phyloP scores from a whole-genome alignment of 1,140 invertebrate species.

The Tribolium madens region DNA sequence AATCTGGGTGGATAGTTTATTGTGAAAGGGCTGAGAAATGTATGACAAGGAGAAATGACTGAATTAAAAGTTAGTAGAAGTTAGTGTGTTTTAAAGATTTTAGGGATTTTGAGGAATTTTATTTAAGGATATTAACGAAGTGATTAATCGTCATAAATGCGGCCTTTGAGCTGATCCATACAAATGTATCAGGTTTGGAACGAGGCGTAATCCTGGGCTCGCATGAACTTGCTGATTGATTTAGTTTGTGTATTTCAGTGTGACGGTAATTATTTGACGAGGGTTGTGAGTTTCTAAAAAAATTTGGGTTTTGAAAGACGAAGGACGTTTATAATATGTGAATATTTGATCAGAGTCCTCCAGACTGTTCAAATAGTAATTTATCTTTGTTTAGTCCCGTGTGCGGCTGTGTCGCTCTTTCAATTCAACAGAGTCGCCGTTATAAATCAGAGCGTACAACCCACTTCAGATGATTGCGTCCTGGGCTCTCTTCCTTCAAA shows the following conservation, averaged over 20 bases:
- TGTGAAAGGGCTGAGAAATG: constrained; percentile 30
- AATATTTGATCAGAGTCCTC: constrained; percentile 40
- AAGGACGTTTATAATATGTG: constrained; percentile 10
- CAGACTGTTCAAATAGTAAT: constrained; percentile 42
- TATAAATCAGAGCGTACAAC: constrained; percentile 45
- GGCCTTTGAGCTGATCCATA: neutral
- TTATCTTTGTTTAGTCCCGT: constrained; percentile 44
- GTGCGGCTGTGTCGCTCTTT: constrained; percentile 36
- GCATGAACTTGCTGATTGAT: constrained; percentile 10
- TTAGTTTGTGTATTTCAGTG: neutral
- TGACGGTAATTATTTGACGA: constrained; percentile 21
- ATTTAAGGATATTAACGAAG: constrained; percentile 21
- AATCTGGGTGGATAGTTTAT: constrained; percentile 31
- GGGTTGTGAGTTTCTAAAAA: constrained; percentile 18
- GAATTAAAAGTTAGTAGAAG: constrained; percentile 22
- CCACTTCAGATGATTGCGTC: constrained; percentile 45
- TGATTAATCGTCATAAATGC: constrained; percentile 20
- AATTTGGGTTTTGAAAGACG: neutral
- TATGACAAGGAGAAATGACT: constrained; percentile 32
- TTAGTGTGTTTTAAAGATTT: constrained; percentile 29
- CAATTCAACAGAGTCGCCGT: constrained; percentile 37
- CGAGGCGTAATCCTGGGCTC: neutral
- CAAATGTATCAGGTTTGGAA: constrained; percentile 8
- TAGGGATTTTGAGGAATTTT: neutral
- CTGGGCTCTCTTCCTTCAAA: constrained; percentile 22